phyloP scores from a whole-genome alignment of 2,888 invertebrate species.

The Tubulanus polymorphus region DNA sequence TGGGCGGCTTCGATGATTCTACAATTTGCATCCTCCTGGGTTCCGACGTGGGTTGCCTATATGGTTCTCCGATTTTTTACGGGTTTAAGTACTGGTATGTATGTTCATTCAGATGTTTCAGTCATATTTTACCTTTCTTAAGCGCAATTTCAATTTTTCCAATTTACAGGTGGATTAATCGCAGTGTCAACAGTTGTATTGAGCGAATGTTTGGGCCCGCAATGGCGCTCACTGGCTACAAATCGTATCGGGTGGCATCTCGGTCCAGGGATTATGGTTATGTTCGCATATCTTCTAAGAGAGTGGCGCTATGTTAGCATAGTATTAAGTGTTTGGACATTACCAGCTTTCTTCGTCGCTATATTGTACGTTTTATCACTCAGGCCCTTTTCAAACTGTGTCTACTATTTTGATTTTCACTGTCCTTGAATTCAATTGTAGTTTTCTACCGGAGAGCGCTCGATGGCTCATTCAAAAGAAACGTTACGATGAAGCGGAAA shows the following conservation, averaged over 20 bases:
- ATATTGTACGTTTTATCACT: slow-evolving; percentile 1
- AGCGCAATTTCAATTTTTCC: too few relatives aligned
- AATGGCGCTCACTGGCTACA: background rate
- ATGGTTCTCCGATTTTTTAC: too few relatives aligned
- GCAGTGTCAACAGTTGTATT: background rate
- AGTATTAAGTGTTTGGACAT: background rate
- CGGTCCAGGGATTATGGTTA: background rate
- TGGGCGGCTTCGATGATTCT: too few relatives aligned
- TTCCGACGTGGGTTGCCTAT: too few relatives aligned
- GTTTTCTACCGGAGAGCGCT: background rate
- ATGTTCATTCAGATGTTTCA: too few relatives aligned
- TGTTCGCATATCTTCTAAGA: background rate
- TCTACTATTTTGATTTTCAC: too few relatives aligned
- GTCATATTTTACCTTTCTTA: too few relatives aligned
- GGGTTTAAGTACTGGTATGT: too few relatives aligned
- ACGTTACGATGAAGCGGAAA: background rate
- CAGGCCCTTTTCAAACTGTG: too few relatives aligned
- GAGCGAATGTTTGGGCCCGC: background rate
- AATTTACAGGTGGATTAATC: background rate
- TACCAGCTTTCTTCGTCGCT: background rate
- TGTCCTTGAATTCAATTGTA: too few relatives aligned
- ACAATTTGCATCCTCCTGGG: too few relatives aligned
- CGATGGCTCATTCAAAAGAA: slow-evolving; percentile 1
- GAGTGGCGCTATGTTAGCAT: background rate
- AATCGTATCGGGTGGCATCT: background rate